Conservation (phyloP, 2,888 invertebrate species). For the Leptarthrus brevirostris region DNA sequence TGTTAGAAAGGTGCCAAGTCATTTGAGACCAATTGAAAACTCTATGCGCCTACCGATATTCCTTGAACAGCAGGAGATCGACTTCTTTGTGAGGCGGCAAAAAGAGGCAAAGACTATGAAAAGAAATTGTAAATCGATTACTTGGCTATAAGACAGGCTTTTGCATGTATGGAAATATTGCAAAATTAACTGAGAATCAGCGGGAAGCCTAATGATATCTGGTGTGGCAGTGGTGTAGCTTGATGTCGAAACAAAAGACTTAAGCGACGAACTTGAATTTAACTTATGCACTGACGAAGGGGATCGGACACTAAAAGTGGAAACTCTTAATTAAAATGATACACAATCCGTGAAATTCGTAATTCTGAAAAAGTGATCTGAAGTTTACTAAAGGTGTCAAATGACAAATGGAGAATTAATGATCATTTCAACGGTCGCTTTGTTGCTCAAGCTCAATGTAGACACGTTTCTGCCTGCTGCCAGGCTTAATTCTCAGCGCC, state of each 20-base stretch:
- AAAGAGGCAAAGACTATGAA: conserved; percentile 41
- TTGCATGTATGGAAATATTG: conserved; percentile 17
- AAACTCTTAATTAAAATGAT: too few relatives aligned
- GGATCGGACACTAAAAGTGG: too few relatives aligned
- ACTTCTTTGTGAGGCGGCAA: conserved; percentile 37
- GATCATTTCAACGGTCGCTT: neutral
- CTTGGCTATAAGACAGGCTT: neutral
- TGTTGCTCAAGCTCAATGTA: neutral
- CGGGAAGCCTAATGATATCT: neutral
- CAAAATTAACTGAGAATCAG: conserved; percentile 25
- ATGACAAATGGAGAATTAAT: conserved; percentile 17
- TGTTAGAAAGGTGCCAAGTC: conserved; percentile 42
- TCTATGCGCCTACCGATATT: conserved; percentile 35
- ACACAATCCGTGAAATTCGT: too few relatives aligned
- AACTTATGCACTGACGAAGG: too few relatives aligned
- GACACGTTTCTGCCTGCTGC: neutral
- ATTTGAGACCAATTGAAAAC: conserved; percentile 42
- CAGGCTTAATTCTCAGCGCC: neutral
- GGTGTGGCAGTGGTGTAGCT: neutral
- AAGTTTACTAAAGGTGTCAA: neutral
- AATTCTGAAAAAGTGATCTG: too few relatives aligned
- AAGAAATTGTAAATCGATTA: conserved; percentile 44
- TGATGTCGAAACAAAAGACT: too few relatives aligned
- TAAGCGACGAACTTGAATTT: too few relatives aligned
- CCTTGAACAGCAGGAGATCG: conserved; percentile 42